Conservation (phyloP, 1,140 invertebrate species). For the Meloidogyne floridensis region DNA sequence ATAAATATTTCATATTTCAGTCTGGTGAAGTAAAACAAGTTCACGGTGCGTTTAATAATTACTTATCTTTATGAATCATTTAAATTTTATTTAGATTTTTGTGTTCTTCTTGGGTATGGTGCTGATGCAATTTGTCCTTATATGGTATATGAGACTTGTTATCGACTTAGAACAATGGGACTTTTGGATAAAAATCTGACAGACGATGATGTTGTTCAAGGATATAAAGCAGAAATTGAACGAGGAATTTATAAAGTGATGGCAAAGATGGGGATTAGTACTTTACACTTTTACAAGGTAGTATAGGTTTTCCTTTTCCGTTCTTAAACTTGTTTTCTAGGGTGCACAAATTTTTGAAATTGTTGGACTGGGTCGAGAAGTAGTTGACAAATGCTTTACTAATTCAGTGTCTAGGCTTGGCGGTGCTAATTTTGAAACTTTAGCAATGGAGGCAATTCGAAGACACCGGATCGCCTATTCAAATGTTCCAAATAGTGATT, state of each 20-base stretch:
- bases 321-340: slow-evolving; percentile 61
- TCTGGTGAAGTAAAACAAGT: slow-evolving; percentile 74
- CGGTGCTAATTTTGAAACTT: slow-evolving; percentile 83
- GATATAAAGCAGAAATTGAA: slow-evolving; percentile 67
- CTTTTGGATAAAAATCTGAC: slow-evolving; percentile 84
- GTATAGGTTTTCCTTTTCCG: neutral
- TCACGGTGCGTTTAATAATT: neutral
- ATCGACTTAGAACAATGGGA: slow-evolving; percentile 69
- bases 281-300: slow-evolving; percentile 92
- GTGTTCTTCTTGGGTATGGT: slow-evolving; percentile 90
- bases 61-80: neutral
- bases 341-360: slow-evolving; percentile 99
- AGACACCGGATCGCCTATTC: slow-evolving; percentile 81
- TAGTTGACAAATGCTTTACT: slow-evolving; percentile 84
- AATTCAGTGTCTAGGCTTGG: slow-evolving; percentile 92
- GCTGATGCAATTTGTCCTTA: slow-evolving; percentile 97
- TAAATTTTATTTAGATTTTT: slow-evolving; percentile 79
- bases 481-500: slow-evolving; percentile 45
- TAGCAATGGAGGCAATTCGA: slow-evolving; percentile 84
- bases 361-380: slow-evolving; percentile 86
- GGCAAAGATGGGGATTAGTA: slow-evolving; percentile 99
- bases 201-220: slow-evolving; percentile 70
- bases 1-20: slow-evolving; percentile 52
- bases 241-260: slow-evolving; percentile 76
- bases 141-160: slow-evolving; percentile 80